phyloP scores from a whole-genome alignment of 2,113 vertebrate genomes.

The Pelecanus crispus region DNA sequence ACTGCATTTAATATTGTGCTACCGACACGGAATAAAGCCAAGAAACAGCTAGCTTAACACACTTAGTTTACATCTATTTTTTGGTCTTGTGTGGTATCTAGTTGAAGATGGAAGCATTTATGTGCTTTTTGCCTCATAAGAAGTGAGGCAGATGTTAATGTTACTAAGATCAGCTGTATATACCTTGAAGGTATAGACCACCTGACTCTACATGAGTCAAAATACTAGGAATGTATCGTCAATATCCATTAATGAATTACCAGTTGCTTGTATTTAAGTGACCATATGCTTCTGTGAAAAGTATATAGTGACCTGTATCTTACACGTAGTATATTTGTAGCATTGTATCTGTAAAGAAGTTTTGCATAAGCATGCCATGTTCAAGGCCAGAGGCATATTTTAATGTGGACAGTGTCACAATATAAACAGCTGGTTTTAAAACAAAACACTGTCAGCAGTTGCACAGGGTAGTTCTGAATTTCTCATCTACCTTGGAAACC shows the following conservation, averaged over 20 bases:
- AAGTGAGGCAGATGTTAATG: constrained; percentile 36
- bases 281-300: constrained; percentile 11
- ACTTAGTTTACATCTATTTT: neutral
- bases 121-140: constrained; percentile 44
- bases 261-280: neutral
- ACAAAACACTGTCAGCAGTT: neutral
- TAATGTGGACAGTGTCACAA: neutral
- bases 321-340: neutral
- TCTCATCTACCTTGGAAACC: neutral
- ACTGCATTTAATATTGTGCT: neutral
- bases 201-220: constrained; percentile 47
- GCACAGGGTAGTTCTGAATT: neutral
- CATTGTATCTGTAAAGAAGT: neutral
- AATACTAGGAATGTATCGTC: neutral
- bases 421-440: neutral
- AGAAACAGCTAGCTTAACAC: neutral
- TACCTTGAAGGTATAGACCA: constrained; percentile 38
- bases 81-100: constrained; percentile 27
- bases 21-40: neutral
- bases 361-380: neutral
- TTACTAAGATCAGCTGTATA: neutral
- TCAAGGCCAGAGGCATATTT: neutral
- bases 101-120: neutral
- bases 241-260: constrained; percentile 23
- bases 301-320: neutral